Evolutionary conservation across 2,888 invertebrate genomes (phyloP).

Genomic region (Diadegma fenestrale): DNA sequence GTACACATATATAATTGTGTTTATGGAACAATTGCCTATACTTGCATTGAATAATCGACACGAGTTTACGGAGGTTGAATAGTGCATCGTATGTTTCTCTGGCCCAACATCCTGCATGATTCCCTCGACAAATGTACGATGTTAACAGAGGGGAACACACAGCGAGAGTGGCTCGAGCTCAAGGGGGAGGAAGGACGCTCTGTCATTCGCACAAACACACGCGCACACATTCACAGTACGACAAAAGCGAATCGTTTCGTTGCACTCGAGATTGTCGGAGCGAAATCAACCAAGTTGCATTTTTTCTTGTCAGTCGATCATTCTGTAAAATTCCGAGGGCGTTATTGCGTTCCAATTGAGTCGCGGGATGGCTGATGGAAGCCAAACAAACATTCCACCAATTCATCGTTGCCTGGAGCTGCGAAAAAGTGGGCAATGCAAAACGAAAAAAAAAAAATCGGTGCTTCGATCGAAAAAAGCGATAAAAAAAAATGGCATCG

Average conservation of each 20-base stretch:
- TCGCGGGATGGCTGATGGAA: background rate
- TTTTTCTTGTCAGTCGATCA: background rate
- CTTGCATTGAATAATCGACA: slow-evolving; percentile 65
- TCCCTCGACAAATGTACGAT: slow-evolving; percentile 63
- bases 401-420: background rate
- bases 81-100: slow-evolving; percentile 36
- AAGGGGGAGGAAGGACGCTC: background rate
- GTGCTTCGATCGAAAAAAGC: background rate
- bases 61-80: slow-evolving; percentile 58
- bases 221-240: background rate
- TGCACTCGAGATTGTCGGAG: background rate
- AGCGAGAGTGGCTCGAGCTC: slow-evolving; percentile 11
- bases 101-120: slow-evolving; percentile 35
- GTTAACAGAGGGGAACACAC: slow-evolving; percentile 16
- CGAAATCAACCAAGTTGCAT: background rate
- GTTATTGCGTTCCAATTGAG: background rate
- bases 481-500: background rate
- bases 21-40: slow-evolving; percentile 43
- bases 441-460: background rate
- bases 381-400: background rate
- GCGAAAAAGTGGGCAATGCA: background rate
- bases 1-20: slow-evolving; percentile 1
- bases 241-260: background rate
- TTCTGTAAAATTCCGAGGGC: background rate
- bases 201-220: slow-evolving; percentile 10